These are phyloP conservation scores for Alces alces DNA, from an alignment of 2,113 vertebrate species.

Conservation along the genomic window DNA sequence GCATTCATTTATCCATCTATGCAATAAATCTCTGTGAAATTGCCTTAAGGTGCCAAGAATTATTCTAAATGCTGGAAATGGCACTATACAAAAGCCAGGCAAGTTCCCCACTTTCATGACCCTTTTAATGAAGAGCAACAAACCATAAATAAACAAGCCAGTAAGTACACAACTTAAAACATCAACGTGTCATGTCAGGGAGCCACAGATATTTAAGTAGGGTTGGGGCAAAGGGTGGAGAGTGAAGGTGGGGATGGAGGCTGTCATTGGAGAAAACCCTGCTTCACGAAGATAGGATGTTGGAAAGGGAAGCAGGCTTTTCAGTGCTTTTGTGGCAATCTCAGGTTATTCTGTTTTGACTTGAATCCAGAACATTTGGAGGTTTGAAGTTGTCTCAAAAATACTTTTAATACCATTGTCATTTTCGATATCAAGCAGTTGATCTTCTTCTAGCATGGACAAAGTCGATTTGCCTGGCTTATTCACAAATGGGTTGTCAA, in stretches of 20 bases:
- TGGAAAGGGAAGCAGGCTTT: background rate
- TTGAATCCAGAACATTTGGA: background rate
- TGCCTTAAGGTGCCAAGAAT: background rate
- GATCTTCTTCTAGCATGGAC: background rate
- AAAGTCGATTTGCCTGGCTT: background rate
- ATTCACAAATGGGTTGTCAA: background rate
- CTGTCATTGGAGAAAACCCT: background rate
- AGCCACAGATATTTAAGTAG: background rate
- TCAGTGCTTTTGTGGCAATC: background rate
- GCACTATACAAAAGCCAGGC: background rate
- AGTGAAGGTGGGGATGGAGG: background rate
- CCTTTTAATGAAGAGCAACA: background rate
- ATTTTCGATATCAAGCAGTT: background rate
- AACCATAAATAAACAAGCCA: background rate
- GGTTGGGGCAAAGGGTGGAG: background rate
- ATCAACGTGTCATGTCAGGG: rapidly evolving
- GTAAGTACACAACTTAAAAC: background rate
- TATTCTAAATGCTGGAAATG: background rate
- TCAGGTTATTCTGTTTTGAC: background rate
- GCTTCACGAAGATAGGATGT: background rate
- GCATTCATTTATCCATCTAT: background rate
- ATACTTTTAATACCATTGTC: background rate
- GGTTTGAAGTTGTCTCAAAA: background rate
- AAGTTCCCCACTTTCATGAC: background rate
- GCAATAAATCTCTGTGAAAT: background rate